These are phyloP conservation scores for Boleophthalmus pectinirostris DNA, from an alignment of 2,113 vertebrate species.

Conservation along the genomic window DNA sequence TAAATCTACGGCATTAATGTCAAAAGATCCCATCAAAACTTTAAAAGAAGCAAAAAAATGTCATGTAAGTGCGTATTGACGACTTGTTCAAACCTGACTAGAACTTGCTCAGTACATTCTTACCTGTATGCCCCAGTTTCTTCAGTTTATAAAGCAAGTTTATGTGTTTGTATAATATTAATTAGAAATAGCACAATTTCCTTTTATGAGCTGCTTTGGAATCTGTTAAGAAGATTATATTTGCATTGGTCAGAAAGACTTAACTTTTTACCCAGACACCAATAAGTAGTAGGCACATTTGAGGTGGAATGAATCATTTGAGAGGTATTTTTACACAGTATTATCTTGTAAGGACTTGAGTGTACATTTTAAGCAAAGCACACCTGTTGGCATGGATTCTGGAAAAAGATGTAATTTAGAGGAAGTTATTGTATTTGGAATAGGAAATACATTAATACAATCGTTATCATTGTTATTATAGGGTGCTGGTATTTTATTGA, in stretches of 20 bases:
- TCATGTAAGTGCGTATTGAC: neutral
- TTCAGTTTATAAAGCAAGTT: neutral
- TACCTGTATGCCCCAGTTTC: neutral
- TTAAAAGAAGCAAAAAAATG: neutral
- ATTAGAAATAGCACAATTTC: conserved; percentile 2
- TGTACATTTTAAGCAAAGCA: neutral
- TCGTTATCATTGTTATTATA: no score
- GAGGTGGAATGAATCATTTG: conserved; percentile 33
- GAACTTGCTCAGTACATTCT: neutral
- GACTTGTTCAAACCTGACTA: neutral
- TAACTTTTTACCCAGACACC: conserved; percentile 11
- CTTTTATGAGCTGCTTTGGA: conserved; percentile 35
- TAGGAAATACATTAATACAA: neutral
- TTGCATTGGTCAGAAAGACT: neutral
- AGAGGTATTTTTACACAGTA: conserved; percentile 33
- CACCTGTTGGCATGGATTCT: neutral
- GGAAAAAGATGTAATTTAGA: neutral
- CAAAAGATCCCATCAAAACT: no score
- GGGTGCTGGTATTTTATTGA: no score
- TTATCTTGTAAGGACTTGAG: neutral
- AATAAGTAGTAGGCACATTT: neutral
- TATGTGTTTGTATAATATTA: neutral
- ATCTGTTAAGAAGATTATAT: conserved; percentile 42
- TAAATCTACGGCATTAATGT: no score
- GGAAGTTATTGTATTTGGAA: neutral